These are phyloP conservation scores for Sakesphorus luctuosus DNA, from an alignment of 2,113 vertebrate species.

Conservation along the genomic window DNA sequence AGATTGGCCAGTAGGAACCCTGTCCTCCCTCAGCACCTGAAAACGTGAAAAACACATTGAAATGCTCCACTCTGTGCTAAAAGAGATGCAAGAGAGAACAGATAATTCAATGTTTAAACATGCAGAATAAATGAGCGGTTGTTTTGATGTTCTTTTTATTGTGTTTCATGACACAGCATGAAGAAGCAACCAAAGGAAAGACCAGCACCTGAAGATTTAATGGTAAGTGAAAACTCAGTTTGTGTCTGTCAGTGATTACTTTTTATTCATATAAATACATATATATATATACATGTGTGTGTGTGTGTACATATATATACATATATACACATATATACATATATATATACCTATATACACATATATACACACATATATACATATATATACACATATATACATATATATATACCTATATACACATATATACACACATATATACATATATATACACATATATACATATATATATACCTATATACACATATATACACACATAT, in stretches of 20 bases:
- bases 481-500: too few species aligned
- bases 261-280: background rate
- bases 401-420: too few species aligned
- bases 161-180: constrained; percentile 82
- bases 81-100: background rate
- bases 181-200: constrained; percentile 93
- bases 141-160: background rate
- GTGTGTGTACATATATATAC: too few species aligned
- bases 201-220: constrained; percentile 94
- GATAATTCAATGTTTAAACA: background rate
- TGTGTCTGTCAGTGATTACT: background rate
- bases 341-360: too few species aligned
- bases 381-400: too few species aligned
- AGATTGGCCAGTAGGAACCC: background rate
- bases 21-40: background rate
- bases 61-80: background rate
- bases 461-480: background rate
- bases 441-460: too few species aligned
- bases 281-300: too few species aligned
- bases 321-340: too few species aligned
- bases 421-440: too few species aligned
- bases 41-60: background rate
- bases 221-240: constrained; percentile 81
- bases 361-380: too few species aligned
- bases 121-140: background rate